Evolutionary conservation across 2,797 vertebrate species (phyloP).

Genomic region (Sebastes steindachneri): DNA sequence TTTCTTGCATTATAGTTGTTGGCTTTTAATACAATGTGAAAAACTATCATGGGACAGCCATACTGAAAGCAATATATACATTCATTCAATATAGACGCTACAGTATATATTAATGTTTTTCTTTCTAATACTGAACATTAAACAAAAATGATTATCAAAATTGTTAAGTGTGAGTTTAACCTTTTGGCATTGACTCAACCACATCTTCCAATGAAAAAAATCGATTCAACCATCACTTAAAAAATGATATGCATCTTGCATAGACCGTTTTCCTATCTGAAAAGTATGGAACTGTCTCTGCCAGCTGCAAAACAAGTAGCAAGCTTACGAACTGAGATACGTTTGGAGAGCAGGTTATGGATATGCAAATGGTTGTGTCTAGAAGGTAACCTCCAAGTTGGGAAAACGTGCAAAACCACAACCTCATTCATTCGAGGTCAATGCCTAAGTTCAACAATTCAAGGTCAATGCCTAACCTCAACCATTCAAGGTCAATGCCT

Average conservation of each 20-base stretch:
- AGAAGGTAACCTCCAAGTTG: too few species aligned
- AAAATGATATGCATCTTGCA: conserved; percentile 3
- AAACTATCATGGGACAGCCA: neutral
- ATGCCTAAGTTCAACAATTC: too few species aligned
- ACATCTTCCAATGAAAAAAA: neutral
- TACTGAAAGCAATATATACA: conserved; percentile 6
- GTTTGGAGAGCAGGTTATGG: neutral
- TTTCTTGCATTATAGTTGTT: neutral
- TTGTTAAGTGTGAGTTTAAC: conserved; percentile 28
- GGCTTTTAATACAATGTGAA: neutral
- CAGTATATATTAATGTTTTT: neutral
- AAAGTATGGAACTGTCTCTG: neutral
- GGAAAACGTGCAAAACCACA: too few species aligned
- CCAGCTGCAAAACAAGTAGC: conserved; percentile 9
- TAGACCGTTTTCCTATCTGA: neutral
- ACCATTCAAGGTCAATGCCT: too few species aligned
- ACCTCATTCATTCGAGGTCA: too few species aligned
- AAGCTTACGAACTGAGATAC: neutral
- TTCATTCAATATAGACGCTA: neutral
- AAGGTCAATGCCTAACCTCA: too few species aligned
- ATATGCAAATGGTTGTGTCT: neutral
- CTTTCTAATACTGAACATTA: neutral
- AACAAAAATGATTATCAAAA: conserved; percentile 6
- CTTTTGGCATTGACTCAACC: conserved; percentile 37
- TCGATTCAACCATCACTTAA: neutral